Conservation (phyloP, 2,113 vertebrate genomes). For the Notothenia rossii region DNA sequence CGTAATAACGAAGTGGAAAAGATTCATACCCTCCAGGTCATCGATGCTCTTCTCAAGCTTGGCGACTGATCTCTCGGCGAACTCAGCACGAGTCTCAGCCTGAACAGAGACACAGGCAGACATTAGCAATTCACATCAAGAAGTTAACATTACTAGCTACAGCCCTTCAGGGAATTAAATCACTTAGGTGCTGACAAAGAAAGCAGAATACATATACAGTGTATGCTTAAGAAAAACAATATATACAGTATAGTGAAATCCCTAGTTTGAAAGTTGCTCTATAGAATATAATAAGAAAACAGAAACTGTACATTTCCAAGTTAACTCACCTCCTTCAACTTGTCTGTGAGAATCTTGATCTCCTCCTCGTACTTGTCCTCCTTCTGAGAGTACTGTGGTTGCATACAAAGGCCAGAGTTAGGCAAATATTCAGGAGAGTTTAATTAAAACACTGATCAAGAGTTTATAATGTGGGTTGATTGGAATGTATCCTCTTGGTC, state of each 20-base stretch:
- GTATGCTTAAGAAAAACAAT: too few relatives aligned
- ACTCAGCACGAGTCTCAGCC: constrained; percentile 99
- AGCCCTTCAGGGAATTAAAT: background rate
- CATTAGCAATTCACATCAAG: constrained; percentile 18
- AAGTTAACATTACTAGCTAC: constrained; percentile 18
- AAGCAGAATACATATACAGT: too few relatives aligned
- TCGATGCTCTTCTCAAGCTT: constrained; percentile 99
- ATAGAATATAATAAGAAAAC: background rate
- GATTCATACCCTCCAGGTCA: constrained; percentile 95
- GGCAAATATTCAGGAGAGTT: background rate
- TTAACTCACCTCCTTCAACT: constrained; percentile 96
- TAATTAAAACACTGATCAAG: background rate
- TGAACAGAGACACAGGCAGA: constrained; percentile 63
- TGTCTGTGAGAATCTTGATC: constrained; percentile 98
- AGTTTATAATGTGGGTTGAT: background rate
- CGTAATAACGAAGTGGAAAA: constrained; percentile 35
- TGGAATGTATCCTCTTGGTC: background rate
- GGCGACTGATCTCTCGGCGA: constrained; percentile 98
- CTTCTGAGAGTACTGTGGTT: constrained; percentile 95
- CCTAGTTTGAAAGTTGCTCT: background rate
- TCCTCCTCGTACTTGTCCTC: constrained; percentile 99
- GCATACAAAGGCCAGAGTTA: constrained; percentile 61
- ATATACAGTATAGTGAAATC: background rate
- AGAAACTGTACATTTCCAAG: background rate
- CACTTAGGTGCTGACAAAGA: too few relatives aligned